Base-by-base conservation (phyloP, 1,140 invertebrate genomes). In the Lethocerus indicus region DNA sequence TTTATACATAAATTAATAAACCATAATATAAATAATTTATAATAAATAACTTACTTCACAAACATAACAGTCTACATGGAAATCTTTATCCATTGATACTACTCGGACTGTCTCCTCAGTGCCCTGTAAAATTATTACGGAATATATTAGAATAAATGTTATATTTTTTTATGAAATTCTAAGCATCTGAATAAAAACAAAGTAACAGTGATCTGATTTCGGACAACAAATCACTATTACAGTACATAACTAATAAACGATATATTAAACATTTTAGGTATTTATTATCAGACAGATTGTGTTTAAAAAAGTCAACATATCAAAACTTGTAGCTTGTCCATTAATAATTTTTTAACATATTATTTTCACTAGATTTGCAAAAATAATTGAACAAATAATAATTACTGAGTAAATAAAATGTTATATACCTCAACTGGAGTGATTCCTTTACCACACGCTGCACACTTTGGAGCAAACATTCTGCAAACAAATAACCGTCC, bases 21-120 rank as follows among this genome's bases (percentile, higher is more conserved):
- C n/a, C n/a, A n/a, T n/a, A n/a, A n/a, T n/a, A n/a, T n/a, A n/a
- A n/a, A n/a, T n/a, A n/a, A n/a, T n/a, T n/a, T n/a, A n/a, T n/a
- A n/a, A n/a, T n/a, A n/a, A n/a, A 12, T 29, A 20, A 53, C 61
- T 61, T 61, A 79, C 77, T 70, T 96, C 93, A 67, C 94, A 98
- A 58, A 93, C 83, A 64, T 96, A 98, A 67, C 94, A 98, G 65
- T 97, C 93, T 1, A 98, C 89, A 64, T 98, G 95, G 67, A 94
- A 98, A 67, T 98, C 92, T 66, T 93, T 90, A 60, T 97, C 92
- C 91, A 97, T 96, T 4, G 92, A 95, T 4, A 98, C 94, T 1
- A 98, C 92, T 41, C 94, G 73, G 23, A 83, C 92, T 1, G 93
- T 97, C 69, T 98, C 94, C 65, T 96, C 92, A 20, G 92, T 94